Percentiles rank a stretch among this genome's conserved stretches.
Conservation (phyloP, 1,140 invertebrate species). For the Drosophila punjabiensis region DNA sequence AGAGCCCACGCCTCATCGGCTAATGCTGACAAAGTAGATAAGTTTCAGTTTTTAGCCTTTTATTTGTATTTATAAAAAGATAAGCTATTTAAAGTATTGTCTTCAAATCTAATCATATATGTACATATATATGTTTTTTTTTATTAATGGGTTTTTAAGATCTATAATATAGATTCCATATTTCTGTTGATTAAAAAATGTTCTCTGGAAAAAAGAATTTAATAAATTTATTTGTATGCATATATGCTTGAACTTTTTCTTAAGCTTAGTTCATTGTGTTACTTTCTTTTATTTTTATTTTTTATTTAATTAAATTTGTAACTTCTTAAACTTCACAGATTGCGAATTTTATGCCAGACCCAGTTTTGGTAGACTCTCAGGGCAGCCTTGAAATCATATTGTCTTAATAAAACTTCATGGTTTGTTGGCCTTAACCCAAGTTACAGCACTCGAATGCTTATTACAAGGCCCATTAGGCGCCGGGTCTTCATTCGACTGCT, state of each 20-base stretch:
- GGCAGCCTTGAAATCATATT: slow-evolving; percentile 19
- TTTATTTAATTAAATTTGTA: too few relatives aligned
- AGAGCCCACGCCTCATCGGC: too few relatives aligned
- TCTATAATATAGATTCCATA: too few relatives aligned
- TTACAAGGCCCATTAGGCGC: slow-evolving; percentile 55
- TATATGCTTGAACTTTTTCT: too few relatives aligned
- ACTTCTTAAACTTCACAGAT: neutral
- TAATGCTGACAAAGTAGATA: neutral
- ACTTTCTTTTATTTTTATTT: neutral
- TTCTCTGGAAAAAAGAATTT: too few relatives aligned
- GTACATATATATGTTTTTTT: neutral
- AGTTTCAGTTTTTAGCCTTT: neutral
- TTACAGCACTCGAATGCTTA: slow-evolving; percentile 33
- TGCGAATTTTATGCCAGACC: neutral
- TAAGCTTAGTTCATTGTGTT: neutral
- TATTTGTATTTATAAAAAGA: neutral
- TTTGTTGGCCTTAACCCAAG: slow-evolving; percentile 20
- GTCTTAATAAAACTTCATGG: slow-evolving; percentile 27
- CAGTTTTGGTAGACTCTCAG: neutral
- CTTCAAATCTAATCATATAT: neutral
- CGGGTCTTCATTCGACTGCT: neutral
- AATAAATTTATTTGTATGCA: too few relatives aligned
- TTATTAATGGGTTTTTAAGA: too few relatives aligned
- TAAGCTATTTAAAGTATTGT: neutral
- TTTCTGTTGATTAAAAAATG: too few relatives aligned